phyloP scores from a whole-genome alignment of 2,888 invertebrate species.

The Leptinotarsa rubiginosa region DNA sequence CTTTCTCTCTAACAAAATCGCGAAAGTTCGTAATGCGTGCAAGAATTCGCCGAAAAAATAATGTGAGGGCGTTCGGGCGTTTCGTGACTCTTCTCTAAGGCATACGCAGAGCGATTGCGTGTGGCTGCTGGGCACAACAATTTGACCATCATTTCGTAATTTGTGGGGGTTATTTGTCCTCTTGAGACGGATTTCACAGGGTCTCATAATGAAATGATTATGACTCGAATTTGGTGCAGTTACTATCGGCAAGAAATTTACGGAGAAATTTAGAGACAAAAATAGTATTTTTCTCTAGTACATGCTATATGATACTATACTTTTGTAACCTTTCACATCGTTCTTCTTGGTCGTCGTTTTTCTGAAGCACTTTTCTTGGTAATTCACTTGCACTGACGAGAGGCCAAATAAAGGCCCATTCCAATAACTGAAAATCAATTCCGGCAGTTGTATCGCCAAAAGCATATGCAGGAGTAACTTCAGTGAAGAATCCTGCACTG shows the following conservation, averaged over 20 bases:
- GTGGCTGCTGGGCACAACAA: slow-evolving; percentile 6
- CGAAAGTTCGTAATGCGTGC: slow-evolving; percentile 17
- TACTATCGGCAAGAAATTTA: background rate
- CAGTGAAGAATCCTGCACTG: too few species aligned
- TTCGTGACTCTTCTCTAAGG: slow-evolving; percentile 35
- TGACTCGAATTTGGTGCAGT: slow-evolving; percentile 10
- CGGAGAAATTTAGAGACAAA: background rate
- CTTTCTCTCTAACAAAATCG: slow-evolving; percentile 3
- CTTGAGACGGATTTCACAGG: background rate
- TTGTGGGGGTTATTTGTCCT: slow-evolving; percentile 19
- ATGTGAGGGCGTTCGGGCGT: slow-evolving; percentile 38
- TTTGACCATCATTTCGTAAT: slow-evolving; percentile 9
- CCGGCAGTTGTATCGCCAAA: too few species aligned
- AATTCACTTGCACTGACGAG: too few species aligned
- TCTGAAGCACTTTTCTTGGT: too few species aligned
- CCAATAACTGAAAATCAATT: too few species aligned
- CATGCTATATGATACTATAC: too few species aligned
- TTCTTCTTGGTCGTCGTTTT: too few species aligned
- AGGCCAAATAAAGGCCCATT: too few species aligned
- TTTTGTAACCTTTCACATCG: too few species aligned
- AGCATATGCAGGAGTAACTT: too few species aligned
- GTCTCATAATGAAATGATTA: background rate
- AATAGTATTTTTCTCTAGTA: too few species aligned
- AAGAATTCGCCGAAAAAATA: slow-evolving; percentile 34
- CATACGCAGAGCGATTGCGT: slow-evolving; percentile 13